Percentiles rank a stretch among this genome's conserved stretches.
These are phyloP conservation scores for Poeciliopsis paucimaculata DNA, from an alignment of 2,797 vertebrate species.

Conservation along the genomic window DNA sequence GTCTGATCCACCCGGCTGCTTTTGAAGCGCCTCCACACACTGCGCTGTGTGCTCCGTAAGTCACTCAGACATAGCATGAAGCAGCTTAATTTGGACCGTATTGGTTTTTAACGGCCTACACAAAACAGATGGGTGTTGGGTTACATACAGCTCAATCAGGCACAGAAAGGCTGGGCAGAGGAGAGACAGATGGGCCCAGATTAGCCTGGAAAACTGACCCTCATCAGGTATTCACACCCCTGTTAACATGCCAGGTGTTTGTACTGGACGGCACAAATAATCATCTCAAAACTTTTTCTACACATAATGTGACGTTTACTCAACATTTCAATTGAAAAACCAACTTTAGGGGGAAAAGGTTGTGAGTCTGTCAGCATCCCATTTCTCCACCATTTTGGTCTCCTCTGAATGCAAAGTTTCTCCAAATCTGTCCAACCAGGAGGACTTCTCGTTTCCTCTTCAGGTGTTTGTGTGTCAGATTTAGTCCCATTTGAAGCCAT, in stretches of 20 bases:
- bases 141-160: conserved; percentile 68
- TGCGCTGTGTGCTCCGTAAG: conserved; percentile 44
- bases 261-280: neutral
- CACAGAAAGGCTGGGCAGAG: conserved; percentile 46
- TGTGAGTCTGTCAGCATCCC: neutral
- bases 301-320: neutral
- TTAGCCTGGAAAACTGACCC: conserved; percentile 37
- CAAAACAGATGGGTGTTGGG: conserved; percentile 69
- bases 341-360: neutral
- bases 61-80: conserved; percentile 67
- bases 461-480: neutral
- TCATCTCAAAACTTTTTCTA: neutral
- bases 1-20: conserved; percentile 31
- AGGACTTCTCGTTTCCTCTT: neutral
- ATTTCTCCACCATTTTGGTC: no score
- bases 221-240: neutral
- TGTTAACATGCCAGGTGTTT: neutral
- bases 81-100: conserved; percentile 68
- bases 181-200: conserved; percentile 41
- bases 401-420: no score
- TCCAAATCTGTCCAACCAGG: neutral
- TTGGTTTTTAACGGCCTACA: conserved; percentile 71
- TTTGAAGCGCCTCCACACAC: conserved; percentile 43
- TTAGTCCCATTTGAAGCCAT: neutral
- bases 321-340: neutral